Evolutionary conservation across 1,140 invertebrate genomes (phyloP), one percentile per base, ranked within the genome.

Genomic region (Macrostomum lignano): DNA sequence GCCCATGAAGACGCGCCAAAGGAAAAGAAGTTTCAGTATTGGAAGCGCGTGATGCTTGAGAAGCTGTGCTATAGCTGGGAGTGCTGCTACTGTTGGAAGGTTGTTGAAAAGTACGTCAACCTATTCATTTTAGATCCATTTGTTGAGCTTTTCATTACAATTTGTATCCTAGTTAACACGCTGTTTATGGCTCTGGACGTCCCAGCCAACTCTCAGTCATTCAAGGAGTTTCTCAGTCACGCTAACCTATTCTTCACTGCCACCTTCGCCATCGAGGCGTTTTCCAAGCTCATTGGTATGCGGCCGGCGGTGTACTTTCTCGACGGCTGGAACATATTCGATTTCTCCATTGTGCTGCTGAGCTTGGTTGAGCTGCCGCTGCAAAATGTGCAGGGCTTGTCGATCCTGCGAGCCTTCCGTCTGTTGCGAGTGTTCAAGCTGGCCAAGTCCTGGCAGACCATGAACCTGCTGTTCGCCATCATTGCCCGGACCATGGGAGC

Each of bases 171-270:
- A 32, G 74, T 88, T 40, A 94, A 94, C 52, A 94, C 86, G 1
- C 63, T 84, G 35, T 93, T 93, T 61, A 93, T 94, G 84, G 82
- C 81, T 7, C 62, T 88, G 52, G 84, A 93, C 61, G 78, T 88
- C 51, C 73, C 88, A 56, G 71, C 77, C 38, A 88, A 86, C 77
- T 29, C 38, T 4, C 17, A 36, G 15, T 33, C 38, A 5, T 37
- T 55, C 21, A 72, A 75, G 31, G 66, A 60, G 35, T 66, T 74
- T n/a, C 65, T 84, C 25, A 73, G 76, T 54, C 73, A 67, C 46
- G 79, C 77, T 46, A 94, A 94, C 52, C 81, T 91, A 82, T 84
- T 93, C 61, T 93, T 93, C 61, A 91, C 82, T 29, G 78, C 76
- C 23, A 93, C 84, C 33, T 94, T 94, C 57, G 79, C 73, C 37